phyloP scores from a whole-genome alignment of 2,888 invertebrate genomes.

The Carabus problematicus region DNA sequence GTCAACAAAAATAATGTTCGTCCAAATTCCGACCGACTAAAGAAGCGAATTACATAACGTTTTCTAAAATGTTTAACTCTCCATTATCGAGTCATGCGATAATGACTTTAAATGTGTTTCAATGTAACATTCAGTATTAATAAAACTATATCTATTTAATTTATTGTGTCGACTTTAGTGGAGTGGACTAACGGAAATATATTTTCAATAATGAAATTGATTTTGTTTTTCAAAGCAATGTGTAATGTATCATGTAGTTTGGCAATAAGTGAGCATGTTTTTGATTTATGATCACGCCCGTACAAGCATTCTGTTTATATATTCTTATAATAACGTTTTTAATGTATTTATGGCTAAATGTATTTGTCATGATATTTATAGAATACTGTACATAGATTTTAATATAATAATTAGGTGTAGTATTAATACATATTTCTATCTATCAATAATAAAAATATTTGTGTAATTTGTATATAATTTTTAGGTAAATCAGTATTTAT shows the following conservation, averaged over 20 bases:
- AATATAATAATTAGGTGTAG: conserved; percentile 35
- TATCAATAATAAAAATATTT: conserved; percentile 21
- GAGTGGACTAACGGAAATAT: too few species aligned
- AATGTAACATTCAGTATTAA: too few species aligned
- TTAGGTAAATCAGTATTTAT: conserved; percentile 38
- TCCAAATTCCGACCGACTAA: background rate
- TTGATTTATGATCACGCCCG: too few species aligned
- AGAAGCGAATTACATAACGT: background rate
- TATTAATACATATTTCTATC: conserved; percentile 14
- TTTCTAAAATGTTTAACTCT: background rate
- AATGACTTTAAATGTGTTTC: too few species aligned
- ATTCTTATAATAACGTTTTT: background rate
- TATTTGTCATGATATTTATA: conserved; percentile 36
- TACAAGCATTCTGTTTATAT: too few species aligned
- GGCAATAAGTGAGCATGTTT: too few species aligned
- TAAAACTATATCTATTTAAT: too few species aligned
- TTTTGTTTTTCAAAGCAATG: too few species aligned
- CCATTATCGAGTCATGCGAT: too few species aligned
- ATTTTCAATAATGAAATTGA: too few species aligned
- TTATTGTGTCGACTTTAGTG: too few species aligned
- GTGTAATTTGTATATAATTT: conserved; percentile 40
- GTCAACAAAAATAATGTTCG: background rate
- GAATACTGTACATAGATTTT: conserved; percentile 39
- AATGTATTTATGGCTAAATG: conserved; percentile 37
- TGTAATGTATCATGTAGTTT: too few species aligned